Base-by-base conservation (phyloP, 2,888 invertebrate genomes). In the Spodoptera picta region DNA sequence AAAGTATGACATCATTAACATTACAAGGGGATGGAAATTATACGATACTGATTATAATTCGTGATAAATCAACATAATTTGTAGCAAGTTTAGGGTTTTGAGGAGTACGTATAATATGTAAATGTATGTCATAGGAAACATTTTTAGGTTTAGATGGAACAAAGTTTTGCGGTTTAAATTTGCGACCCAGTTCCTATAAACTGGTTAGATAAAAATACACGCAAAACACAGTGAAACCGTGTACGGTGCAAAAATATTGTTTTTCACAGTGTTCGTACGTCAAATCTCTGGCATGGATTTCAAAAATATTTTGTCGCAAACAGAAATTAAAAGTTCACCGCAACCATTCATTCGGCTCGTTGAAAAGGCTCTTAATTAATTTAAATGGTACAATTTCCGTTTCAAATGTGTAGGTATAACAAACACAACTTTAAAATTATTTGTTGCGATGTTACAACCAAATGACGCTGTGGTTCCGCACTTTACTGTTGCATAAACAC, bases 1-100 rank as follows among this genome's bases (percentile, higher is more conserved):
- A 7, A 14, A 57, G 36, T 73, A 56, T 44, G 31, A 41, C 36
- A 7, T 6, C 36, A 36, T 36, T 36, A 45, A 14, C 31, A n/a
- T 43, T 43, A 24, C 9, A 41, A 51, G 12, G 48, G 48, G 36
- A 36, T 36, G 36, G 6, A 36, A 36, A 36, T 36, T 36, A 36
- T 36, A 36, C 36, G 36, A 36, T 36, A 36, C 7, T 9, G 36
- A 36, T 36, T 36, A 7, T 36, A 36, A 9, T 36, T 36, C 36
- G 9, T 7, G 9, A 36, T 36, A 36, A 36, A 36, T 36, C 9
- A 36, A 27, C 27, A 27, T 27, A 27, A 27, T 27, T 36, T 2
- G 4, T 36, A 9, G 1, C 9, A 36, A 36, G 1, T 9, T 36
- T 0, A 36, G 36, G 9, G 0, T 36, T 36, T 36, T 36, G 36